phyloP scores from a whole-genome alignment of 1,140 invertebrate species.

The Bombus sibiricus region DNA sequence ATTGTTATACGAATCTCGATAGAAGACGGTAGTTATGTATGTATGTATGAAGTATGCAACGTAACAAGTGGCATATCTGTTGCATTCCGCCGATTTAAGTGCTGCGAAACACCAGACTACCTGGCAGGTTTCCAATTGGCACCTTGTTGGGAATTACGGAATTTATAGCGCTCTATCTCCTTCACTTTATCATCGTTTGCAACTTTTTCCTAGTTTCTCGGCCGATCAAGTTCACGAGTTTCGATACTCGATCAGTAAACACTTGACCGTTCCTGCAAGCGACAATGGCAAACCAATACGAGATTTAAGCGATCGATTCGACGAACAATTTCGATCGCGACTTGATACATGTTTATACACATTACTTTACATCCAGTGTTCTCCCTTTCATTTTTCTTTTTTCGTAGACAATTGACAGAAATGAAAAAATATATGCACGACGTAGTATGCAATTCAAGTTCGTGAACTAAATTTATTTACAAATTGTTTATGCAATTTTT shows the following conservation, averaged over 20 bases:
- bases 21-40: conserved; percentile 32
- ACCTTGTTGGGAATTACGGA: conserved; percentile 58
- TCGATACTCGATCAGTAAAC: neutral
- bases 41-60: conserved; percentile 50
- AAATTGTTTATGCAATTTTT: neutral
- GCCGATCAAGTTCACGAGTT: neutral
- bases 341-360: neutral
- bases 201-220: conserved; percentile 26
- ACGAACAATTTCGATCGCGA: neutral
- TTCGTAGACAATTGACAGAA: neutral
- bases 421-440: too few relatives aligned
- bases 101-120: conserved; percentile 68
- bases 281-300: too few relatives aligned
- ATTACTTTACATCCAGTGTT: neutral
- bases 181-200: conserved; percentile 22
- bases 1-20: neutral
- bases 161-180: conserved; percentile 52
- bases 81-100: conserved; percentile 71
- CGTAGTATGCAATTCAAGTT: neutral
- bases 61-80: conserved; percentile 77
- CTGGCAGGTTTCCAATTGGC: conserved; percentile 74
- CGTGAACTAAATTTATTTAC: neutral
- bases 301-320: neutral
- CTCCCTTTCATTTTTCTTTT: neutral
- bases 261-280: neutral